These are phyloP conservation scores for Hirtodrosophila cameraria DNA, from an alignment of 2,888 invertebrate species.

Conservation along the genomic window DNA sequence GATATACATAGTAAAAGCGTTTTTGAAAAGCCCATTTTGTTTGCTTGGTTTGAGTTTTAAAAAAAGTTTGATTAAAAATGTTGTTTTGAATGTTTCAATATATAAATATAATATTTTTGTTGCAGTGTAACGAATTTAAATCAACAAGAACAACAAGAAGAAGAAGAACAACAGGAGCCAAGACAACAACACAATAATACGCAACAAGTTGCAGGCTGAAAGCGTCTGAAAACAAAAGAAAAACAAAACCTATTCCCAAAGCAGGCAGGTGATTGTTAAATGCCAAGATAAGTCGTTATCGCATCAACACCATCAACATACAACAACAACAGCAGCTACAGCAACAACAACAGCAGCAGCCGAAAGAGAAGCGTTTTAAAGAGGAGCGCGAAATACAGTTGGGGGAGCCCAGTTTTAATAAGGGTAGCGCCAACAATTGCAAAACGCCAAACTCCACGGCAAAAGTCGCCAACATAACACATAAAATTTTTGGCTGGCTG, in stretches of 20 bases:
- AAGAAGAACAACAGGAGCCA: slow-evolving; percentile 41
- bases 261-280: slow-evolving; percentile 30
- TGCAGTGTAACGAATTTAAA: slow-evolving; percentile 70
- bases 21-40: too few species aligned
- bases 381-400: slow-evolving; percentile 25
- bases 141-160: slow-evolving; percentile 38
- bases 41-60: too few species aligned
- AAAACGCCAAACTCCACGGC: slow-evolving; percentile 77
- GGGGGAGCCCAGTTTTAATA: slow-evolving; percentile 12
- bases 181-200: not conserved
- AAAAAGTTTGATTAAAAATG: too few species aligned
- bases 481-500: slow-evolving; percentile 77
- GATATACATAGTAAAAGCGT: too few species aligned
- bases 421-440: slow-evolving; percentile 50
- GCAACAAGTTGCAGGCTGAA: slow-evolving; percentile 18
- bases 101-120: too few species aligned
- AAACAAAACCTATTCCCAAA: slow-evolving; percentile 14
- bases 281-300: slow-evolving; percentile 74
- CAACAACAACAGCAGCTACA: slow-evolving; percentile 48
- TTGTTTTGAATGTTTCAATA: too few species aligned
- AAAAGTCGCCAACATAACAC: slow-evolving; percentile 80
- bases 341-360: slow-evolving; percentile 21
- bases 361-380: slow-evolving; percentile 16
- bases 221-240: not conserved
- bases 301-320: slow-evolving; percentile 66